A percentile compares a stretch with the other conserved stretches of the same genome.
Evolutionary conservation across 2,113 vertebrate species (phyloP).

Genomic region (Cyprinodon variegatus): DNA sequence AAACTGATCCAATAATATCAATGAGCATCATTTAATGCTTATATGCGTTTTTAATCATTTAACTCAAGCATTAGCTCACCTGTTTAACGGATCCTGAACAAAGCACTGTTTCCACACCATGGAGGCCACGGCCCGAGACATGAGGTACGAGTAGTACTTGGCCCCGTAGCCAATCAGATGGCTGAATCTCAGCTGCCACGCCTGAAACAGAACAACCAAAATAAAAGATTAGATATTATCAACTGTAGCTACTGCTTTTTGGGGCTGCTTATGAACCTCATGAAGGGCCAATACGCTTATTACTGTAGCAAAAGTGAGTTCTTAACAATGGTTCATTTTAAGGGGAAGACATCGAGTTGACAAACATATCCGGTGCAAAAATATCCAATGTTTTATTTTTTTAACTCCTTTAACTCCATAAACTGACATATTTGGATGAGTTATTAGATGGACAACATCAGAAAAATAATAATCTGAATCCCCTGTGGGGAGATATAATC

Average conservation of each 20-base stretch:
- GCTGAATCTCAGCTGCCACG: slow-evolving; percentile 97
- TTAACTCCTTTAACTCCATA: neutral
- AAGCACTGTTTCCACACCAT: slow-evolving; percentile 99
- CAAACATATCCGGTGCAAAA: no score
- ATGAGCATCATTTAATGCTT: no score
- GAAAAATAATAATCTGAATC: neutral
- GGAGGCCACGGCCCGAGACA: slow-evolving; percentile 96
- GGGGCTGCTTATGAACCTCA: neutral
- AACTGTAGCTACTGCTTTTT: neutral
- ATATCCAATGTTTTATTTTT: neutral
- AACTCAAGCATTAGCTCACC: slow-evolving; percentile 76
- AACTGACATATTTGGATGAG: neutral
- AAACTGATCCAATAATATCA: no score
- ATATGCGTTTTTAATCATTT: no score
- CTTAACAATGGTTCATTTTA: neutral
- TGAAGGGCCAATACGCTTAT: neutral
- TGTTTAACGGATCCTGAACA: slow-evolving; percentile 89
- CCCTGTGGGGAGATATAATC: neutral
- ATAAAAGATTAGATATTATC: neutral
- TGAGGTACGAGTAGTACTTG: slow-evolving; percentile 98
- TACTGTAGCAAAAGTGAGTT: neutral
- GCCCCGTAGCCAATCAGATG: slow-evolving; percentile 97
- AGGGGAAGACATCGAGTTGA: neutral
- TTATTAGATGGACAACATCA: neutral
- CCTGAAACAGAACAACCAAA: slow-evolving; percentile 74